Evolutionary conservation across 2,797 vertebrate species (phyloP).

Genomic region (Austrolebias charrua): DNA sequence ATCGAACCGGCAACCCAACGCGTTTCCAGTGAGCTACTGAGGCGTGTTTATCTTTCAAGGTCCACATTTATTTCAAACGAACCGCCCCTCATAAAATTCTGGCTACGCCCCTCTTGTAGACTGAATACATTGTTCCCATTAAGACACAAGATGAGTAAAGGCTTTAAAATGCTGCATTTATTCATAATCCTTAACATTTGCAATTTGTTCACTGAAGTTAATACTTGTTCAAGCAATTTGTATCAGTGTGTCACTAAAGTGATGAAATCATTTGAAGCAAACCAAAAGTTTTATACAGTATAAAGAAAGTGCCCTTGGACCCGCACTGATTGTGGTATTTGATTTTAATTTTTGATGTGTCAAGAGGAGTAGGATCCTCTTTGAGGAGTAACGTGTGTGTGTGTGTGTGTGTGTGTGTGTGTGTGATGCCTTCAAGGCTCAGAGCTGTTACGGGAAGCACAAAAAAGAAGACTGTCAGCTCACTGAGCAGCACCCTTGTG

Average conservation of each 20-base stretch:
- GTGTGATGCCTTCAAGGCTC: conserved; percentile 22
- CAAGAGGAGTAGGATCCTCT: conserved; percentile 24
- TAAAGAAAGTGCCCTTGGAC: conserved; percentile 23
- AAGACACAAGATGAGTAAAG: conserved; percentile 4
- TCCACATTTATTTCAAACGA: no score
- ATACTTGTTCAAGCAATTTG: neutral
- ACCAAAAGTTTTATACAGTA: neutral
- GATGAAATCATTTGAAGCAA: neutral
- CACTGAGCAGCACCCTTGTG: neutral
- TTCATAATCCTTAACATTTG: conserved; percentile 3
- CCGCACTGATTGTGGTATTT: neutral
- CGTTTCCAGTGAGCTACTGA: no score
- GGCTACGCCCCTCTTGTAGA: no score
- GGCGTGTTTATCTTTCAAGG: no score
- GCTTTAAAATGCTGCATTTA: conserved; percentile 24
- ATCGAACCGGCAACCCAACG: no score
- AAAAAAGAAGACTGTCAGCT: neutral
- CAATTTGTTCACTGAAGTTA: neutral
- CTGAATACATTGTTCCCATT: neutral
- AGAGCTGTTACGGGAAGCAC: conserved; percentile 23
- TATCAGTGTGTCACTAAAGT: neutral
- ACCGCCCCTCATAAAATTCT: no score
- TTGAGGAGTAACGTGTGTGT: no score
- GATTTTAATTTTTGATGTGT: conserved; percentile 1
- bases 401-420: conserved; percentile 24